Conservation (phyloP, 2,888 invertebrate genomes). For the Trissonchulus latispiculum region DNA sequence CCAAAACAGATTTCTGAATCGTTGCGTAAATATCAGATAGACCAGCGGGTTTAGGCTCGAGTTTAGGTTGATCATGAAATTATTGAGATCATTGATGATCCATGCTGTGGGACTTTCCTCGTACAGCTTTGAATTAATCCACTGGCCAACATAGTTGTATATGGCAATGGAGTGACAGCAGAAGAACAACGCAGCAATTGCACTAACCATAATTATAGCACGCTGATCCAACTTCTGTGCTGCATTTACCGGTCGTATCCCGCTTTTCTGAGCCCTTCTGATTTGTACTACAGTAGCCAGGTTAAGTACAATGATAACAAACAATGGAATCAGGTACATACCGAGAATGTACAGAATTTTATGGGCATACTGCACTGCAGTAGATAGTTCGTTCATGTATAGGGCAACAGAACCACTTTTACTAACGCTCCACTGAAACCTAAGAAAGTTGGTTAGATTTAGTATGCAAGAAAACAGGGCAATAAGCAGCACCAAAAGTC, state of each 20-base stretch:
- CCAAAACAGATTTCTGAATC: background rate
- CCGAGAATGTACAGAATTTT: background rate
- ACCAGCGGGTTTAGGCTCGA: background rate
- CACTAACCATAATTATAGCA: background rate
- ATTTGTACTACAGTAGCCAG: background rate
- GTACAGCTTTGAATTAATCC: background rate
- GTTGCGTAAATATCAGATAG: background rate
- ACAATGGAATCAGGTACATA: background rate
- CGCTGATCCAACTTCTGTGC: background rate
- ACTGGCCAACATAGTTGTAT: background rate
- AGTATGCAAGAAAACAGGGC: background rate
- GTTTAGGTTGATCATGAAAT: background rate
- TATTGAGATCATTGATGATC: background rate
- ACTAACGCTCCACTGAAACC: background rate
- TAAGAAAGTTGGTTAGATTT: background rate
- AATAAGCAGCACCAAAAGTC: background rate
- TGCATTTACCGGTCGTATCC: background rate
- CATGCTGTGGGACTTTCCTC: background rate
- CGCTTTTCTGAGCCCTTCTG: background rate
- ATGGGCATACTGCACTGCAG: background rate
- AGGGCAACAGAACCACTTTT: background rate
- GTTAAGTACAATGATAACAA: background rate
- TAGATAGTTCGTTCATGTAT: background rate
- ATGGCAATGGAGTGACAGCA: background rate
- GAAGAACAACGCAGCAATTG: background rate